These are phyloP conservation scores for Heliopora coerulea DNA, from an alignment of 92 coral and sea anemone species.

Conservation along the genomic window DNA sequence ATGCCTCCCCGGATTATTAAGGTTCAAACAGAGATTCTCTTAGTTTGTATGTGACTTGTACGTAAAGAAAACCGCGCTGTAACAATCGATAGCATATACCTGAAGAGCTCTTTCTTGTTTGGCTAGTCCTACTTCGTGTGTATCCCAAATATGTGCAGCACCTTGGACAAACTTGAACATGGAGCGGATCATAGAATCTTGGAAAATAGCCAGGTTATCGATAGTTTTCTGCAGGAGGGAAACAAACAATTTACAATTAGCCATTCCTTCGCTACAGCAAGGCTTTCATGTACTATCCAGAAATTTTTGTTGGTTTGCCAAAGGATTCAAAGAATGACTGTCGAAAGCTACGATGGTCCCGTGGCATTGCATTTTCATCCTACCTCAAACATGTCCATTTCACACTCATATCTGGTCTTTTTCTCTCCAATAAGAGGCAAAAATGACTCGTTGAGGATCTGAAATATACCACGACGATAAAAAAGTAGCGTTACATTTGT, in stretches of 20 bases:
- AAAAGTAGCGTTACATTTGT: background rate
- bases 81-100: constrained; percentile 40
- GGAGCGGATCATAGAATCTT: constrained; percentile 84
- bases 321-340: too few relatives aligned
- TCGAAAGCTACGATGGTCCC: too few relatives aligned
- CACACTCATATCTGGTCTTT: constrained; percentile 87
- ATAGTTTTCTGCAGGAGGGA: constrained; percentile 70
- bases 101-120: constrained; percentile 84
- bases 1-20: too few relatives aligned
- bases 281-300: too few relatives aligned
- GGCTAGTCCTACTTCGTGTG: constrained; percentile 94
- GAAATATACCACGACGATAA: background rate
- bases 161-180: constrained; percentile 98
- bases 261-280: too few relatives aligned
- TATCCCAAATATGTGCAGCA: constrained; percentile 96
- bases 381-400: constrained; percentile 97
- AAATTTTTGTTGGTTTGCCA: too few relatives aligned
- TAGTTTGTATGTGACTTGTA: too few relatives aligned
- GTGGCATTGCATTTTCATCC: too few relatives aligned
- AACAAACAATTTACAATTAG: background rate
- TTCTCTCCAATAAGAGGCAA: constrained; percentile 94
- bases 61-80: too few relatives aligned
- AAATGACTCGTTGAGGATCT: constrained; percentile 88
- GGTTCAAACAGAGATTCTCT: too few relatives aligned
- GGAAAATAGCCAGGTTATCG: constrained; percentile 80